These are phyloP conservation scores for Raphicerus campestris DNA, from an alignment of 2,113 vertebrate genomes.

Conservation along the genomic window DNA sequence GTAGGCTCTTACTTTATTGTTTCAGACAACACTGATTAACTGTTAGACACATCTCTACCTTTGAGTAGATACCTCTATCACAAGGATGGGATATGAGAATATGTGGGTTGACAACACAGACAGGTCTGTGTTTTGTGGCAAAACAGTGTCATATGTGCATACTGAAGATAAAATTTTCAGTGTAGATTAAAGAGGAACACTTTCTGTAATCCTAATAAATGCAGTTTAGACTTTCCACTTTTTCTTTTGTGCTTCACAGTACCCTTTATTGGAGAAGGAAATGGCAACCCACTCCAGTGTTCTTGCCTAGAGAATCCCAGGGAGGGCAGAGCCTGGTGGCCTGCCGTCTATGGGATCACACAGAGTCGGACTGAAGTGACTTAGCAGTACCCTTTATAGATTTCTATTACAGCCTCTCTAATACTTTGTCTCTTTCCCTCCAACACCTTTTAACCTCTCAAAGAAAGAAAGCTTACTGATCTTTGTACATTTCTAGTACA, in stretches of 20 bases:
- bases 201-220: not conserved
- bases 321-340: too few relatives aligned
- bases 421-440: not conserved
- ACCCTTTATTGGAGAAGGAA: not conserved
- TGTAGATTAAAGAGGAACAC: not conserved
- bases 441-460: not conserved
- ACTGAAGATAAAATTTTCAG: not conserved
- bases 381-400: not conserved
- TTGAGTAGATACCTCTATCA: not conserved
- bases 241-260: not conserved
- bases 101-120: not conserved
- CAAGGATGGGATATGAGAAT: not conserved
- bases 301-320: too few relatives aligned
- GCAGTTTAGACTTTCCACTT: not conserved
- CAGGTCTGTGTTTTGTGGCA: not conserved
- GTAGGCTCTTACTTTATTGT: not conserved
- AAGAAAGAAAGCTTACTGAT: not conserved
- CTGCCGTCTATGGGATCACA: fast-evolving
- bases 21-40: not conserved
- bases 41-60: not conserved
- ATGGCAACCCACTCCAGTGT: too few relatives aligned
- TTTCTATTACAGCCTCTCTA: not conserved
- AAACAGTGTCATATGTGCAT: not conserved
- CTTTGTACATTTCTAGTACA: not conserved
- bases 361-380: too few relatives aligned